Conservation (phyloP, 2,113 vertebrate genomes). For the Sinocyclocheilus anshuiensis region DNA sequence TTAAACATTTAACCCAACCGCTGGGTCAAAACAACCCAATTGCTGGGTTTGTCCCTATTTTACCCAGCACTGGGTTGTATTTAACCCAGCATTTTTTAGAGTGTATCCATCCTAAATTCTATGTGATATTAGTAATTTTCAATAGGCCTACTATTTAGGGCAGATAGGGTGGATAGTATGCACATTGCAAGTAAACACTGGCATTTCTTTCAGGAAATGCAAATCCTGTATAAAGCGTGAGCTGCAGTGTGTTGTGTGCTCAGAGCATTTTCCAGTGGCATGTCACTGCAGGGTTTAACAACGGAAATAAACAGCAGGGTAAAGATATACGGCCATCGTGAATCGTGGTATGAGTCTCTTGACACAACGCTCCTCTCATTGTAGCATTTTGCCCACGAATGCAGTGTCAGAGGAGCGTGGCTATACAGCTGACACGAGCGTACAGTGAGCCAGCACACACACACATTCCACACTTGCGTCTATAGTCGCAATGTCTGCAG, state of each 20-base stretch:
- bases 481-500: slow-evolving; percentile 30
- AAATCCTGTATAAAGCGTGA: background rate
- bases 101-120: too few relatives aligned
- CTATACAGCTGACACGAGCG: slow-evolving; percentile 72
- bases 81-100: too few relatives aligned
- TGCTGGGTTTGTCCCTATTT: too few relatives aligned
- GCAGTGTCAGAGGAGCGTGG: slow-evolving; percentile 14
- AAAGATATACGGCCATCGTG: background rate
- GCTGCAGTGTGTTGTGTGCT: background rate
- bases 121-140: too few relatives aligned
- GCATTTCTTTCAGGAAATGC: background rate
- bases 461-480: slow-evolving; percentile 10
- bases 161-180: too few relatives aligned
- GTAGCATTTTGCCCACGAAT: background rate
- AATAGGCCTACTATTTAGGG: too few relatives aligned
- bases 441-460: slow-evolving; percentile 23
- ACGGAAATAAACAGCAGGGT: slow-evolving; percentile 27
- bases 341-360: slow-evolving; percentile 2
- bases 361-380: slow-evolving; percentile 9
- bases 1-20: too few relatives aligned
- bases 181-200: background rate
- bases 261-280: background rate
- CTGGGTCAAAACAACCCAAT: too few relatives aligned
- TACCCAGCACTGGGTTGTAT: too few relatives aligned
- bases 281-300: slow-evolving; percentile 9